These are phyloP conservation scores for Sinocyclocheilus anshuiensis DNA, from an alignment of 2,113 vertebrate genomes.

Conservation along the genomic window DNA sequence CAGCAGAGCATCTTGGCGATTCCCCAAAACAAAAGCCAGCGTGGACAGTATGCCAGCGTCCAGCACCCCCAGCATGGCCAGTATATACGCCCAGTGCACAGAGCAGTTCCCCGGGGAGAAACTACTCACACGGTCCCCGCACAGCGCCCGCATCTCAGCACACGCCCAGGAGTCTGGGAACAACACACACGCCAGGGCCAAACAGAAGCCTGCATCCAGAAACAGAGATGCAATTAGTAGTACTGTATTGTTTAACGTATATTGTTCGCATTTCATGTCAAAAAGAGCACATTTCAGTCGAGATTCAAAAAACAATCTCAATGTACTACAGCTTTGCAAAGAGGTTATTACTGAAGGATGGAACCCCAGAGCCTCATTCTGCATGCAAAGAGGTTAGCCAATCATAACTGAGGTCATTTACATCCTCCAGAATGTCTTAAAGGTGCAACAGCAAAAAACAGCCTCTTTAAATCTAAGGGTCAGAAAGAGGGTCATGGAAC, in stretches of 20 bases:
- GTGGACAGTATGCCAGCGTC: slow-evolving; percentile 80
- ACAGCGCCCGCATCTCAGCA: slow-evolving; percentile 78
- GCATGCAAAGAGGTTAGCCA: no score
- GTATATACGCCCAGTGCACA: slow-evolving; percentile 82
- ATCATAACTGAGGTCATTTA: no score
- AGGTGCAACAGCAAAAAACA: no score
- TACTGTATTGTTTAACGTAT: no score
- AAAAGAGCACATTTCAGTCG: background rate
- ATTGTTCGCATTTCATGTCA: background rate
- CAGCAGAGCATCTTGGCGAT: slow-evolving; percentile 81
- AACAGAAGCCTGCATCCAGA: slow-evolving; percentile 71
- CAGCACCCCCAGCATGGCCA: slow-evolving; percentile 79
- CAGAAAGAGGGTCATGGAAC: no score
- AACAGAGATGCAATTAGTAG: background rate
- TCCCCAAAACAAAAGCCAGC: slow-evolving; percentile 81
- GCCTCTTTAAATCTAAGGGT: no score
- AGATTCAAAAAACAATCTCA: background rate
- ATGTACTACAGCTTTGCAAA: background rate
- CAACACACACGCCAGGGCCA: slow-evolving; percentile 79
- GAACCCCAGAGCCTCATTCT: no score
- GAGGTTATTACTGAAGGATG: no score
- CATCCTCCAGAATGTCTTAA: no score
- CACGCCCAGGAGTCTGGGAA: slow-evolving; percentile 84
- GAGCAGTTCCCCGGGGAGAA: slow-evolving; percentile 80
- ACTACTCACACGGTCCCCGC: slow-evolving; percentile 78